Evolutionary conservation across 2,113 vertebrate genomes (phyloP), one percentile per base, ranked within the genome.

Genomic region (Callipepla californica): DNA sequence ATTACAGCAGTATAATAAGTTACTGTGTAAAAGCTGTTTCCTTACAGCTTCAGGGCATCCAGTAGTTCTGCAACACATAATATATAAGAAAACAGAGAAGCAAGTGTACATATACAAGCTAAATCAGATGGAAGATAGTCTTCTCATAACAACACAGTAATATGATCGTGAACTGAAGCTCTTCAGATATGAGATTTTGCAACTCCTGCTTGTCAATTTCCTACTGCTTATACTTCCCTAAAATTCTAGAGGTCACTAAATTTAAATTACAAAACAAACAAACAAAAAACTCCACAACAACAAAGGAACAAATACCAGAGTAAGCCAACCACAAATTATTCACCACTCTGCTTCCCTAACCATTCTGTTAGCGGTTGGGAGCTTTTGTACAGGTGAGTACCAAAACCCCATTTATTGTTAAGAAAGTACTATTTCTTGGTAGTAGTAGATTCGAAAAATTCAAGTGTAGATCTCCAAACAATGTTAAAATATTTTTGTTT

Each of bases 401-500:
- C 62, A 89, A 42, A 0, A 3, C 11, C 44, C 4, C 21, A 67
- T 91, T 85, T 82, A 44, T 40, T 66, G 21, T 38, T 25, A 48
- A 19, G 14, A 69, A 77, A 85, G 68, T 8, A 82, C 1, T 8
- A 66, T 69, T 89, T 82, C 34, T 59, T 81, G 55, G n/a, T 21
- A 66, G 73, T 12, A 48, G 21, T 40, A 88, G 30, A 69, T 38
- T 50, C 63, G 50, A 73, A 90, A 75, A 87, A 80, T 26, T 74
- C 66, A 91, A 55, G 5, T 13, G 18, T 18, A 92, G 45, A 75
- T 42, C n/a, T 80, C 70, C 65, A 47, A 47, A 89, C 0, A 87
- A 75, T 57, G 86, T 38, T 80, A 87, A 86, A 84, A 75, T 57
- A 86, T 34, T 83, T 88, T 73, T 85, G 21, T 74, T 89, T 84